Evolutionary conservation across 2,113 vertebrate genomes (phyloP).

Genomic region (Micromys minutus): DNA sequence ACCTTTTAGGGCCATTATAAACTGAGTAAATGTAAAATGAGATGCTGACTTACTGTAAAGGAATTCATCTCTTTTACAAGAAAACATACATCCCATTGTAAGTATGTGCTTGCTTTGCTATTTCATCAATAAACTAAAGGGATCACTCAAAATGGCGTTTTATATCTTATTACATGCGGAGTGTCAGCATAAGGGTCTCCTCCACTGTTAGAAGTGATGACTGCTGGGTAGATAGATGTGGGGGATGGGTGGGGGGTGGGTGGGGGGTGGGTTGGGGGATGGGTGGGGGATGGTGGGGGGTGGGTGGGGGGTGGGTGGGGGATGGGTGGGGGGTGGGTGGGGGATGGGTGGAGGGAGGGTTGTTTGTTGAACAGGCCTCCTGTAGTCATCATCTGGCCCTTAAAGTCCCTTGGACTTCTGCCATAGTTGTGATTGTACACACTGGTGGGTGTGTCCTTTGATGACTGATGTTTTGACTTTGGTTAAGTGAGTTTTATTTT

Average conservation of each 20-base stretch:
- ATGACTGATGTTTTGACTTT: conserved; percentile 37
- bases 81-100: background rate
- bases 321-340: background rate
- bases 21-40: conserved; percentile 29
- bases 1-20: conserved; percentile 10
- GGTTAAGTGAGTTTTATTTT: conserved; percentile 66
- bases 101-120: background rate
- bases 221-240: background rate
- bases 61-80: conserved; percentile 10
- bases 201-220: background rate
- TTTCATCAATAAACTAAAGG: conserved; percentile 13
- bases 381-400: conserved; percentile 15
- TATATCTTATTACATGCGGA: background rate
- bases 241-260: background rate
- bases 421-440: conserved; percentile 15
- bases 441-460: conserved; percentile 38
- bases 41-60: conserved; percentile 13
- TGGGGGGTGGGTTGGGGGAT: background rate
- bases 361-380: background rate
- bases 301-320: background rate
- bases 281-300: background rate
- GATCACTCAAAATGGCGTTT: background rate
- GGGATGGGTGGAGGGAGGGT: background rate
- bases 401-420: conserved; percentile 45
- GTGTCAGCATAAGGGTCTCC: background rate